phyloP scores from a whole-genome alignment of 2,797 vertebrate genomes.

The Hyperoplus immaculatus region DNA sequence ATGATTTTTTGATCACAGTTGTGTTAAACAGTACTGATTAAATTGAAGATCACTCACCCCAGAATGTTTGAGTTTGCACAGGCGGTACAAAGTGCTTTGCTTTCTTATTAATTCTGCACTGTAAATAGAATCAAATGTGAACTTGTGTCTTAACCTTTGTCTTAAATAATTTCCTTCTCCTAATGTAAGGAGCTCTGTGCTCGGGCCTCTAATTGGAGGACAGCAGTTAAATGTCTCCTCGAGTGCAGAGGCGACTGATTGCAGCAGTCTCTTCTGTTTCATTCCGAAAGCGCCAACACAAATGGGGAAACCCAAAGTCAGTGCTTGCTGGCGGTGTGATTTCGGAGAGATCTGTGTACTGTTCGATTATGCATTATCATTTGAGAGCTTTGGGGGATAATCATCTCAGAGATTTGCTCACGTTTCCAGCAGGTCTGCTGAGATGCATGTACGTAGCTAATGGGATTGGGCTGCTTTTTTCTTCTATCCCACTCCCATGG shows the following conservation, averaged over 20 bases:
- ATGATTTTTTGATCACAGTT: constrained; percentile 46
- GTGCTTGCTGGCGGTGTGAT: constrained; percentile 54
- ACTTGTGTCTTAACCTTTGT: constrained; percentile 75
- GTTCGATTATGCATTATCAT: constrained; percentile 79
- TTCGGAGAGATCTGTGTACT: constrained; percentile 64
- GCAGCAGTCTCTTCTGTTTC: constrained; percentile 50
- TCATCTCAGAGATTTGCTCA: constrained; percentile 83
- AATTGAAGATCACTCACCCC: constrained; percentile 74
- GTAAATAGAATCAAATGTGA: constrained; percentile 79
- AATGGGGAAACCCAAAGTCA: constrained; percentile 58
- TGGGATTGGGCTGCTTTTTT: constrained; percentile 77
- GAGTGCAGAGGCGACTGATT: constrained; percentile 64
- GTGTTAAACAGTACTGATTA: constrained; percentile 71
- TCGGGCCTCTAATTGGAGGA: constrained; percentile 77
- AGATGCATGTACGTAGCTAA: constrained; percentile 84
- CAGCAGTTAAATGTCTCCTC: constrained; percentile 66
- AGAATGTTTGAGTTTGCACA: constrained; percentile 68
- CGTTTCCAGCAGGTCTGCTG: constrained; percentile 83
- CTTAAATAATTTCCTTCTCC: constrained; percentile 71
- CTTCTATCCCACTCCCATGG: constrained; percentile 75
- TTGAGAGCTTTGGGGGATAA: constrained; percentile 80
- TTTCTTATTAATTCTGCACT: constrained; percentile 79
- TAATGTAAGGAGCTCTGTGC: constrained; percentile 61
- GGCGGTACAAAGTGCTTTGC: constrained; percentile 65
- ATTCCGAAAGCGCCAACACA: constrained; percentile 56